Evolutionary conservation across 2,113 vertebrate species (phyloP), one percentile per base, ranked within the genome.

Genomic region (Psittacula cyanocephala): DNA sequence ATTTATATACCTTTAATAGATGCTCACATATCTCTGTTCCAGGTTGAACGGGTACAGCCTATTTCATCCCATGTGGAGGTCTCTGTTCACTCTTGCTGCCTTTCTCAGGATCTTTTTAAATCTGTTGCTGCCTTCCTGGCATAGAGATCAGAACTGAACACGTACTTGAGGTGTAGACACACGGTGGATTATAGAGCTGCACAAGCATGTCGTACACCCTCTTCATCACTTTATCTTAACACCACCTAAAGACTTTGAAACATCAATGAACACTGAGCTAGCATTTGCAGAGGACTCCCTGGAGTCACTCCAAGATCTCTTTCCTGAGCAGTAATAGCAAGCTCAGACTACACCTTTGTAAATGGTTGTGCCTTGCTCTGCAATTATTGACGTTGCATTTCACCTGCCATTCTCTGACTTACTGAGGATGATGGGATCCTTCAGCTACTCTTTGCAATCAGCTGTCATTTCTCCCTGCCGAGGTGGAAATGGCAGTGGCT

Each of bases 131-230:
- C 37, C 68, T 78, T 64, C 47, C 62, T 28, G 39, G 24, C 7
- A 0, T 1, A 14, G 24, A 47, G 17, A 23, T 47, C 23, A 29
- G 35, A 44, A 12, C 27, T 4, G 31, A 15, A 11, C 9, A 6
- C 1, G 0, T 15, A 20, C 44, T 50, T 8, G 1, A 68, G 46
- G 65, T 22, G 46, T 17, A 15, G 41, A 13, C 52, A 6, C 22
- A 4, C 1, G 1, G 17, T 43, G 50, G 44, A 27, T 59, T 53
- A 37, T 6, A 39, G 28, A 49, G 37, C 82, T 55, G 39, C 65
- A 47, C 13, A 4, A 65, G 18, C 27, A 20, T 8, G 19, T n/a
- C 23, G 27, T n/a, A 2, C 5, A 44, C 57, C 35, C 27, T 74
- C 64, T 47, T 67, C 46, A 12, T 62, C 55, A 17, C 33, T 64